Percentiles rank a stretch among this genome's conserved stretches.
Conservation (phyloP, 1,140 invertebrate genomes). For the Heliconius melpomene region DNA sequence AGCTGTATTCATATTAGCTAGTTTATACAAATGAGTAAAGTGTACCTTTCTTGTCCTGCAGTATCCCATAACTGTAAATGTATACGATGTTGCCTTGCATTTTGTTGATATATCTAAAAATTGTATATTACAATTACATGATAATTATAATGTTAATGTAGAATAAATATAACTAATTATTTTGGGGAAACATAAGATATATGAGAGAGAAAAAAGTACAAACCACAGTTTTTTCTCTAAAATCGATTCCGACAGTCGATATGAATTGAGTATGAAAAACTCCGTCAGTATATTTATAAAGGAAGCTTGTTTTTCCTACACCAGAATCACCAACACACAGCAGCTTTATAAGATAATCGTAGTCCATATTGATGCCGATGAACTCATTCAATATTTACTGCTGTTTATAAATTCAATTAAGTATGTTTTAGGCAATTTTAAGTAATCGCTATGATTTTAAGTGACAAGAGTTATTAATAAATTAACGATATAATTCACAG, state of each 20-base stretch:
- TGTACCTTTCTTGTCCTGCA: conserved; percentile 93
- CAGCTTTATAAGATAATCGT: conserved; percentile 98
- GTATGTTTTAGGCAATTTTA: not conserved
- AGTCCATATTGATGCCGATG: conserved; percentile 84
- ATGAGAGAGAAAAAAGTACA: conserved; percentile 52
- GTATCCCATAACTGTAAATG: conserved; percentile 98
- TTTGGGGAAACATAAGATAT: not conserved
- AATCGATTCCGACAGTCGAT: conserved; percentile 98
- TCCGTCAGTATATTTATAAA: conserved; percentile 97
- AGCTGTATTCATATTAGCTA: not conserved
- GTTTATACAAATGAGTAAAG: not conserved
- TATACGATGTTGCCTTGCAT: conserved; percentile 91
- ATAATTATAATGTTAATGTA: too few relatives aligned
- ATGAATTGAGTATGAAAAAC: conserved; percentile 95
- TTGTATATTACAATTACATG: not conserved
- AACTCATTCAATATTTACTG: conserved; percentile 3
- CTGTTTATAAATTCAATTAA: not conserved
- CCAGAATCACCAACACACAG: conserved; percentile 96
- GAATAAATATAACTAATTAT: conserved; percentile 9
- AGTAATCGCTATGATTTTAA: not conserved
- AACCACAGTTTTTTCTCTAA: conserved; percentile 97
- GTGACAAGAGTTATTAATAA: not conserved
- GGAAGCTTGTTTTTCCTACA: conserved; percentile 95
- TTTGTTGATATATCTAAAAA: conserved; percentile 88
- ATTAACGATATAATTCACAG: not conserved